Base-by-base conservation (phyloP, 2,888 invertebrate genomes). In the Falcaria lacertinaria region DNA sequence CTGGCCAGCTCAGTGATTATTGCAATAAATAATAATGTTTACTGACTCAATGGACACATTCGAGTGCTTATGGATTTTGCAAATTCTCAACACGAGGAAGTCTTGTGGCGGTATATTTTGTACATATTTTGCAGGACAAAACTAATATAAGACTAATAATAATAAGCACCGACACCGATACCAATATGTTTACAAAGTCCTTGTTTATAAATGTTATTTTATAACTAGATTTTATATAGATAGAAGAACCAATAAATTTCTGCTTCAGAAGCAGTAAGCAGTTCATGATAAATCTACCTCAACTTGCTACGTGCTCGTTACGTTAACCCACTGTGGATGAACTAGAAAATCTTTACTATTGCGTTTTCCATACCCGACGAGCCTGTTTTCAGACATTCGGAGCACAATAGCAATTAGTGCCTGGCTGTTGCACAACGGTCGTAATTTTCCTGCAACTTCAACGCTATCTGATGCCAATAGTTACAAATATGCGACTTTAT, bases 341-440 rank as follows among this genome's bases (percentile, higher is more conserved):
- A 54, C 55, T 48, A 47, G 43, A 47, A 54, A 54, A 52, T 49
- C 46, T 47, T 47, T 48, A 52, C 50, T 54, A 53, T 25, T 37
- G 15, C 37, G 37, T 22, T 25, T 28, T 25, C 25, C 8, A 37
- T 54, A 58, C 48, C 47, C 45, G 47, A 39, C 53, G 45, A 59
- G 48, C 51, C 48, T 45, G 57, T 62, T 60, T 63, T 46, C 53
- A 53, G 53, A 55, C 58, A 66, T 64, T 69, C 51, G 64, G 67
- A 61, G 54, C 69, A 58, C 60, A 56, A 67, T 66, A 57, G 60
- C 42, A 41, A 54, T 60, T 50, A 34, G 45, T 28, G 11, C 52
- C 48, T 41, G 49, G 46, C 49, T 56, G 50, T 62, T 55, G 48
- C 50, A 36, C 47, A 56, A 56, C 53, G 50, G 45, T 45, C 52